Evolutionary conservation across 2,797 vertebrate genomes (phyloP).

Genomic region (Sorex maritimensis): DNA sequence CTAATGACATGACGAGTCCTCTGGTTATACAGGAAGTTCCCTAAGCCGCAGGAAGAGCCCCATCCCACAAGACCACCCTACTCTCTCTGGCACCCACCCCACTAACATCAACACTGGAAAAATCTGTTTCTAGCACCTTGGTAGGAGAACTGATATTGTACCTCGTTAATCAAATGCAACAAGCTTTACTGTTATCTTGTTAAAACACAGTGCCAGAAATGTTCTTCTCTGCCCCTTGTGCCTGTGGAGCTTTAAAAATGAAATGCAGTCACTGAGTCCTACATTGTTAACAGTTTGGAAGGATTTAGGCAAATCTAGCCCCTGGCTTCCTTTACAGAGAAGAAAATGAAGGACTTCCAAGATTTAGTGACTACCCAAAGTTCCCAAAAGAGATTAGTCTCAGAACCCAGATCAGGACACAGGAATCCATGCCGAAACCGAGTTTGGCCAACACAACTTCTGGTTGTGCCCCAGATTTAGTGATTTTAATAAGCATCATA

Average conservation of each 20-base stretch:
- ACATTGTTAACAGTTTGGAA: neutral
- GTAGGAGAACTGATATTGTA: slow-evolving; percentile 12
- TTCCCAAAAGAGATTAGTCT: neutral
- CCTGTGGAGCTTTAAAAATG: neutral
- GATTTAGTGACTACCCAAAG: neutral
- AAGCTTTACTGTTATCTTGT: neutral
- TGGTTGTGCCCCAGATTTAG: neutral
- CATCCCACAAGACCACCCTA: neutral
- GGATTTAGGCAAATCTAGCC: neutral
- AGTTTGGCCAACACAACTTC: neutral
- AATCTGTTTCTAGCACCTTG: neutral
- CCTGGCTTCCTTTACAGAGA: neutral
- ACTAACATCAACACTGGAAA: neutral
- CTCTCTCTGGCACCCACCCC: too few species aligned
- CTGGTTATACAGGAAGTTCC: neutral
- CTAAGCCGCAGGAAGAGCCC: neutral
- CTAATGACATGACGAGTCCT: neutral
- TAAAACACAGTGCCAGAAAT: neutral
- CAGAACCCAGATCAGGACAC: neutral
- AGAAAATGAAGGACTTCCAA: slow-evolving; percentile 25
- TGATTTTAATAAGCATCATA: slow-evolving; percentile 8
- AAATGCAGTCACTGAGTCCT: neutral
- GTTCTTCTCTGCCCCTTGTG: neutral
- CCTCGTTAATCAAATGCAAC: neutral
- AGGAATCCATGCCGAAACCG: slow-evolving; percentile 19